Evolutionary conservation across 2,113 vertebrate genomes (phyloP).

Genomic region (Neomonachus schauinslandi): DNA sequence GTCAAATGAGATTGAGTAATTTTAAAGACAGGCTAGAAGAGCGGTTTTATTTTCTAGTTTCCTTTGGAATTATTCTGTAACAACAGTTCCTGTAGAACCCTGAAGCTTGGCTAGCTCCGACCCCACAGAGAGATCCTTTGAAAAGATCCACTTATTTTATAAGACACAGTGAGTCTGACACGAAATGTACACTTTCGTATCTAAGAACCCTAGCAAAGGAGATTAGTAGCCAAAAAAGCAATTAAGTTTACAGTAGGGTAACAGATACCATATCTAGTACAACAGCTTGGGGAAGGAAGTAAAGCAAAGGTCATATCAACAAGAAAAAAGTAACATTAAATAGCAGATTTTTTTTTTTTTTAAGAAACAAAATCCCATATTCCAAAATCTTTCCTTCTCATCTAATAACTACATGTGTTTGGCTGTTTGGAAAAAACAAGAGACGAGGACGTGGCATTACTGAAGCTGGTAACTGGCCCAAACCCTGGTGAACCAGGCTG

Average conservation of each 20-base stretch:
- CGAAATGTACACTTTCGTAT: slow-evolving; percentile 62
- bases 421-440: neutral
- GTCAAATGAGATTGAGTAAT: slow-evolving; percentile 20
- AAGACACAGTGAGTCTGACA: slow-evolving; percentile 13
- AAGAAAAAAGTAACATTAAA: slow-evolving; percentile 60
- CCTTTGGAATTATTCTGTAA: slow-evolving; percentile 1
- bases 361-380: slow-evolving; percentile 64
- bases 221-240: slow-evolving; percentile 75
- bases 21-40: slow-evolving; percentile 2
- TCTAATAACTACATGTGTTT: slow-evolving; percentile 68
- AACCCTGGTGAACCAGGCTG: neutral
- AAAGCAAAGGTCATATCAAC: slow-evolving; percentile 67
- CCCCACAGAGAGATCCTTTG: neutral
- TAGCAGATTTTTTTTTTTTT: slow-evolving; percentile 33
- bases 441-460: neutral
- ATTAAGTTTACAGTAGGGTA: slow-evolving; percentile 62
- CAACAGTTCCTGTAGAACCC: neutral
- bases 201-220: slow-evolving; percentile 59
- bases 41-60: slow-evolving; percentile 9
- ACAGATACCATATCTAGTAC: slow-evolving; percentile 71
- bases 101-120: neutral
- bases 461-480: slow-evolving; percentile 14
- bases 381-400: slow-evolving; percentile 60
- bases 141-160: slow-evolving; percentile 57
- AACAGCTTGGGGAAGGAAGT: slow-evolving; percentile 67